These are phyloP conservation scores for Mustela erminea DNA, from an alignment of 2,797 vertebrate genomes.

Conservation along the genomic window DNA sequence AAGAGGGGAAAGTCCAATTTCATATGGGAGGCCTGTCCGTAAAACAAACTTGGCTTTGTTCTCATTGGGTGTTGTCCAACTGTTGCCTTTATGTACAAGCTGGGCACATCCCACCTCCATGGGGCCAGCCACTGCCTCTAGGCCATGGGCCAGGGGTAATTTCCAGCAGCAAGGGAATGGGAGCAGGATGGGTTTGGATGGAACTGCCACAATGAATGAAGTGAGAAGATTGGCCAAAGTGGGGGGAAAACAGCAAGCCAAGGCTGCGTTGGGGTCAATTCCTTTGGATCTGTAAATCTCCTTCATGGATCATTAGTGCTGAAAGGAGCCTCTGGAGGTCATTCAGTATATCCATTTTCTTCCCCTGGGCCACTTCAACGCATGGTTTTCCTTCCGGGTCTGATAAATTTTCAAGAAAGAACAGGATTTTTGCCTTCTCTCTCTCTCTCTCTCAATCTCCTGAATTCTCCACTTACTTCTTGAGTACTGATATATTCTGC, in stretches of 20 bases:
- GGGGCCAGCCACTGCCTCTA: not conserved
- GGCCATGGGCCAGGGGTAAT: not conserved
- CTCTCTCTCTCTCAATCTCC: not conserved
- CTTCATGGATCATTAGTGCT: not conserved
- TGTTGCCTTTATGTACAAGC: not conserved
- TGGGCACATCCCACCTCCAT: not conserved
- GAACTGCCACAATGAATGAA: not conserved
- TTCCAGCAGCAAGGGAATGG: not conserved
- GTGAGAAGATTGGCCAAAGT: slow-evolving; percentile 35
- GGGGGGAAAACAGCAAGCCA: slow-evolving; percentile 11
- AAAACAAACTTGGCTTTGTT: slow-evolving; percentile 11
- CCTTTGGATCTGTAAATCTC: slow-evolving; percentile 49
- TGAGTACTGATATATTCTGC: not conserved
- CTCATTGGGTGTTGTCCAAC: not conserved
- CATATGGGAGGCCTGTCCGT: not conserved
- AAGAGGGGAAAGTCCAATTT: slow-evolving; percentile 40
- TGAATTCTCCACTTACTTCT: not conserved
- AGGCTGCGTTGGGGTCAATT: not conserved
- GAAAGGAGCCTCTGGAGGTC: slow-evolving; percentile 35
- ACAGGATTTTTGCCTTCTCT: not conserved
- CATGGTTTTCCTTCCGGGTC: slow-evolving; percentile 33
- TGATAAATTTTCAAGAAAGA: slow-evolving; percentile 53
- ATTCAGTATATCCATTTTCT: not conserved
- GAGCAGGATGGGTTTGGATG: not conserved
- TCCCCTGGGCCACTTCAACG: slow-evolving; percentile 6